A percentile compares a stretch with the other conserved stretches of the same genome.
phyloP scores from a whole-genome alignment of 2,113 vertebrate species.

The Chloroceryle aenea region DNA sequence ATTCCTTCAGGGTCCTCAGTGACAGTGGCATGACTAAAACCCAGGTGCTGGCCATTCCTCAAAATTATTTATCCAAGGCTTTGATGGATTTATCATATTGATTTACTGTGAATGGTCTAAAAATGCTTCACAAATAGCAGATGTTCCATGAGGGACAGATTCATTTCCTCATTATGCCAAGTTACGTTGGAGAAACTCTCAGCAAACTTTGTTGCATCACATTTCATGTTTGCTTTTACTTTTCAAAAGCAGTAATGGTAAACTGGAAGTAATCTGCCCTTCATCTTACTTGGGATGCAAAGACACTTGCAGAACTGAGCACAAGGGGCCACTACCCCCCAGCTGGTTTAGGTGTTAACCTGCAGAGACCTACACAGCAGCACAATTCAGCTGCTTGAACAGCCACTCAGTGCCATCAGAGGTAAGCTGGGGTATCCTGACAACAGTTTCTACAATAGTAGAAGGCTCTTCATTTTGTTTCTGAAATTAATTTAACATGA shows the following conservation, averaged over 20 bases:
- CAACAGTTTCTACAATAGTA: background rate
- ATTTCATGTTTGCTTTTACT: no score
- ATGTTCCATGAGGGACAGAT: background rate
- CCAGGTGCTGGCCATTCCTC: background rate
- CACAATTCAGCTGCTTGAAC: background rate
- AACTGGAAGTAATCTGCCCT: no score
- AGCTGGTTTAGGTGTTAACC: background rate
- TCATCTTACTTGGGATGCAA: background rate
- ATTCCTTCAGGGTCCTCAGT: background rate
- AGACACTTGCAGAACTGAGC: background rate
- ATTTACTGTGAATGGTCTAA: background rate
- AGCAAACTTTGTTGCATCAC: background rate
- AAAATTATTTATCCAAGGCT: background rate
- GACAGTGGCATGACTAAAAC: background rate
- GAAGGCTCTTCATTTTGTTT: background rate
- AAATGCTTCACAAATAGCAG: background rate
- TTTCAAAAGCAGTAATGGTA: no score
- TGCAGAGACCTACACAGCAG: background rate
- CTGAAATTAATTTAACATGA: background rate
- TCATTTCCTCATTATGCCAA: background rate
- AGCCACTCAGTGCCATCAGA: background rate
- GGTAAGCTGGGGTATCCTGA: background rate
- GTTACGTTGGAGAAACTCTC: background rate
- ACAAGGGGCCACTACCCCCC: background rate
- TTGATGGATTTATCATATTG: background rate